Evolutionary conservation across 2,888 invertebrate species (phyloP).

Genomic region (Rhopalosiphum nymphaeae): DNA sequence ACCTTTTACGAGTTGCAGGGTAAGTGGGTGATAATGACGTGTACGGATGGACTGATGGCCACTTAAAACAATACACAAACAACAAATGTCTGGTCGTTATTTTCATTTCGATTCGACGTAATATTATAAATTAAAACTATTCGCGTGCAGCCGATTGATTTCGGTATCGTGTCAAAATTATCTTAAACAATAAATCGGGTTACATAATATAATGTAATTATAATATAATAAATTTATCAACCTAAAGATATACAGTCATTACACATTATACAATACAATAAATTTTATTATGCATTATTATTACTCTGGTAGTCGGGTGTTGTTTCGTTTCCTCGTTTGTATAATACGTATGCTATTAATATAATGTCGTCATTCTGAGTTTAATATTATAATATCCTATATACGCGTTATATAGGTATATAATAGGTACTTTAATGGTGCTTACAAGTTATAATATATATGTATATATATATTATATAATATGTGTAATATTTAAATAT

Average conservation of each 20-base stretch:
- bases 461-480: neutral
- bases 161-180: neutral
- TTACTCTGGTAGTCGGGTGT: neutral
- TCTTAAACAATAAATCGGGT: neutral
- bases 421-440: neutral
- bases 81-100: neutral
- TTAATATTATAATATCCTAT: neutral
- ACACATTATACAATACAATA: neutral
- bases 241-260: neutral
- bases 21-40: neutral
- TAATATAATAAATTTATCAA: neutral
- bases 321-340: neutral
- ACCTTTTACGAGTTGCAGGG: neutral
- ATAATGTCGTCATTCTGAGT: neutral
- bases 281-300: neutral
- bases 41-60: neutral
- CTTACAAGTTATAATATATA: neutral
- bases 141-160: neutral
- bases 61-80: neutral
- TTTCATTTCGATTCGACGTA: neutral
- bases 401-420: neutral
- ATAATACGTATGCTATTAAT: neutral
- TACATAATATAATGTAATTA: neutral
- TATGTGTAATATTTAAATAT: neutral
- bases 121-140: neutral